Base-by-base conservation (phyloP, 92 coral and sea anemone species). In the Montipora capitata region DNA sequence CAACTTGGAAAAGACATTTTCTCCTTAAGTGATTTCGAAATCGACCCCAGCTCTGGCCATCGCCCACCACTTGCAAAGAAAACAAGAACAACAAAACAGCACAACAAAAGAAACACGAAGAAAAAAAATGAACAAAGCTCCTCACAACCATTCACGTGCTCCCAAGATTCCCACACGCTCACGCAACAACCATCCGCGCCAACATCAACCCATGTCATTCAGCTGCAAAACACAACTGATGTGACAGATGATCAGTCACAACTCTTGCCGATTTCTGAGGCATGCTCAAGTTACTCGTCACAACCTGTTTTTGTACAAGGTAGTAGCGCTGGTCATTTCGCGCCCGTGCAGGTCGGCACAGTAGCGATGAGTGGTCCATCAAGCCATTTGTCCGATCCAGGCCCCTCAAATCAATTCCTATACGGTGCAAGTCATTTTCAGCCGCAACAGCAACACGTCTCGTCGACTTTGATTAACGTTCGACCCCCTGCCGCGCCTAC, bases 171-270 rank as follows among this genome's bases (percentile, higher is more conserved):
- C n/a, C n/a, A n/a, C n/a, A n/a, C n/a, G n/a, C n/a, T n/a, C n/a
- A n/a, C n/a, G n/a, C n/a, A n/a, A n/a, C 64, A 74, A 48, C 75
- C 79, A 45, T 74, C 63, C 63, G 14, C 42, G 0, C 8, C 79
- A 74, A 48, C 64, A 74, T 41, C 63, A 74, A 72, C 39, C 38
- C 78, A 4, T 12, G 58, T 73, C 41, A 73, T 10, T 73, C 78
- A 73, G 62, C 78, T 45, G 78, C 78, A 73, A 45, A 73, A 40
- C 35, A 45, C 78, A 73, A 73, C 78, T 73, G 78, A 73, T 73
- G 77, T 72, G 35, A 42, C 77, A 72, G 56, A 72, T 72, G 77
- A 72, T 72, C 77, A 72, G 77, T 72, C 77, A 14, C 77, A 48
- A 45, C 77, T 72, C 77, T 41, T n/a, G 10, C 15, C 40, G 35